phyloP scores from a whole-genome alignment of 2,797 vertebrate species.

The Danio tinwini region DNA sequence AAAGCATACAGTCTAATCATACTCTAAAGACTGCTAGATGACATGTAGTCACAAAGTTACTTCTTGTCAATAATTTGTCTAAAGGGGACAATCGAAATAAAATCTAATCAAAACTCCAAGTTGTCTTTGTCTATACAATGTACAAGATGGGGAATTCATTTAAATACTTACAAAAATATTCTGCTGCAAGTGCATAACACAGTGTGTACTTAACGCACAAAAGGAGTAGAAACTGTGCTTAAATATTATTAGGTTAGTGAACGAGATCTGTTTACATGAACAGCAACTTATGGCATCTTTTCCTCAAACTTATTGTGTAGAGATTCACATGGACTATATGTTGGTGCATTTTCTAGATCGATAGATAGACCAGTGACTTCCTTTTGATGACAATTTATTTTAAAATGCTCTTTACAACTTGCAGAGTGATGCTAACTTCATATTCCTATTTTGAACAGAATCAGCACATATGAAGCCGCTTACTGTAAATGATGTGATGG shows the following conservation, averaged over 20 bases:
- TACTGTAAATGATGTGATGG: slow-evolving; percentile 62
- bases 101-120: no score
- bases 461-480: slow-evolving; percentile 62
- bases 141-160: not conserved
- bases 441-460: slow-evolving; percentile 67
- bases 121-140: no score
- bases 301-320: not conserved
- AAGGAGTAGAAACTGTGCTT: not conserved
- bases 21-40: no score
- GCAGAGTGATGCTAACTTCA: not conserved
- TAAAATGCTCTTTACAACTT: no score
- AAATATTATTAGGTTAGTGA: not conserved
- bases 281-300: not conserved
- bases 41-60: no score
- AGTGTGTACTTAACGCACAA: not conserved
- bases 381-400: no score
- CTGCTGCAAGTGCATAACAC: not conserved
- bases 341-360: not conserved
- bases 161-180: not conserved
- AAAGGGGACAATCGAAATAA: no score
- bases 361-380: no score
- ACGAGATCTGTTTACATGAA: not conserved
- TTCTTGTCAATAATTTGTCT: no score
- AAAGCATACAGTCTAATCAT: no score
- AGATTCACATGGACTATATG: not conserved